Evolutionary conservation across 2,888 invertebrate species (phyloP), one percentile per base, ranked within the genome.

Genomic region (Lumbricus terrestris): DNA sequence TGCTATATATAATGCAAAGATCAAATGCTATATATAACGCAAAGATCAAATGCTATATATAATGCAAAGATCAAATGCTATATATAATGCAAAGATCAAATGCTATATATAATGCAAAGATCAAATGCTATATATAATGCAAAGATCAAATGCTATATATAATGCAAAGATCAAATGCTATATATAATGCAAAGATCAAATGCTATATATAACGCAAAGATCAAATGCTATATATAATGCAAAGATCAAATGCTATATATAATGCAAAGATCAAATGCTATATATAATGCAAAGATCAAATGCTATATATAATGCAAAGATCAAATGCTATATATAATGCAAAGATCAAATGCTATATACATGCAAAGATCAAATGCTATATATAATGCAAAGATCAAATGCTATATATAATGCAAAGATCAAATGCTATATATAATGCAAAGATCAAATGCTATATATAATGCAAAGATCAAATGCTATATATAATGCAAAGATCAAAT

Each of bases 1-100:
- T n/a, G 89, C 95, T 95, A 92, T 89, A 92, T 92, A n/a, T n/a
- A n/a, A n/a, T n/a, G 42, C 40, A 69, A 90, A 91, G 5, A 85
- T 83, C 16, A 85, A 69, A 8, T n/a, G n/a, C 69, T 69, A 5
- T 23, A 47, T n/a, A n/a, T n/a, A n/a, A 92, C 92, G 42, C 40
- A 69, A 90, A 91, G 1, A 83, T 83, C n/a, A 85, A 47, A 20
- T 23, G 47, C 47, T 47, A 1, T n/a, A n/a, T n/a, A n/a, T n/a
- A n/a, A n/a, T n/a, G n/a, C n/a, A n/a, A n/a, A n/a, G n/a, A n/a
- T n/a, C n/a, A n/a, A n/a, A n/a, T n/a, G 89, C 95, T 95, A 92
- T 89, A 92, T 92, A n/a, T n/a, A n/a, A n/a, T n/a, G 42, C 40
- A 69, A 90, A 91, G 5, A 85, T 83, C 16, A 85, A 69, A 8